Evolutionary conservation across 2,113 vertebrate species (phyloP), one percentile per base, ranked within the genome.

Genomic region (Gymnarchus niloticus): DNA sequence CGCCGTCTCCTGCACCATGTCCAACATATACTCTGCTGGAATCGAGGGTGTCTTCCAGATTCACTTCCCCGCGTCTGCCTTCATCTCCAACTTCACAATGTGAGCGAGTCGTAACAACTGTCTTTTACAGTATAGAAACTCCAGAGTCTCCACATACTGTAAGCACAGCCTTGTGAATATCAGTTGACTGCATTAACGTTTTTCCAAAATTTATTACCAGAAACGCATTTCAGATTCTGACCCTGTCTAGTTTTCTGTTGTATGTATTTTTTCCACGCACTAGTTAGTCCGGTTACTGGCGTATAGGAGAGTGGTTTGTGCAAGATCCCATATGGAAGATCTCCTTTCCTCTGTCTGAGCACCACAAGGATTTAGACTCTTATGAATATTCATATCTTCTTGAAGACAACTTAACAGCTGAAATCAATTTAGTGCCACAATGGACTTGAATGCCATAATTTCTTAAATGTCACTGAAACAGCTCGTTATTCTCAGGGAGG

Each of bases 1-100:
- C 1, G 95, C 96, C 0, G 96, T 98, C 86, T 94, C 95, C 57
- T 98, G 98, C 91, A 95, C 91, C 23, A 94, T 99, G 96, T 89
- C 98, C 80, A 99, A 99, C 93, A 93, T 96, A 0, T 96, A 94
- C 84, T 93, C 95, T 0, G 93, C 96, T 61, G 96, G 97, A 2
- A 91, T 95, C 0, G 94, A 97, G 5, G 93, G 88, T 0, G 91
- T 95, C 77, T 99, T 99, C 91, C 96, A 95, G 91, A 95, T 98
- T 88, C 95, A 95, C 90, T 93, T 99, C 57, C 97, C 98, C 52
- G 92, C 93, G 1, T 90, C 93, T 0, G 95, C 95, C 7, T 96
- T 95, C 90, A 90, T 96, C 90, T 95, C 95, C 85, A 95, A 96
- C 92, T 96, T 96, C 87, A 96, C 95, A 49, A 93, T 93, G 95